These are phyloP conservation scores for Isichthys henryi DNA, from an alignment of 2,113 vertebrate genomes.

Conservation along the genomic window DNA sequence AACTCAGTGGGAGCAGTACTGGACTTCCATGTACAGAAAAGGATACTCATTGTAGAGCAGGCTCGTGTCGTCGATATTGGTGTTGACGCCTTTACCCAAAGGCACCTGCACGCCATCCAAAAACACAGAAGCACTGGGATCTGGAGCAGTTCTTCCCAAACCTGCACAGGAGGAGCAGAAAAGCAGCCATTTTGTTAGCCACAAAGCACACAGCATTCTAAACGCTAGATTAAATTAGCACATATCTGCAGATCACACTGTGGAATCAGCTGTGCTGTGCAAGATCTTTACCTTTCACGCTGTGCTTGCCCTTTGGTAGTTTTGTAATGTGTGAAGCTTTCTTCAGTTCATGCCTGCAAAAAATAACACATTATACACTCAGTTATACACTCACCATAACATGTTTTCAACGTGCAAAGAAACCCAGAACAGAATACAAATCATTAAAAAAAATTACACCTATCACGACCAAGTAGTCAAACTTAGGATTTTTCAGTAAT, in stretches of 20 bases:
- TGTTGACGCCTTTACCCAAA: constrained; percentile 74
- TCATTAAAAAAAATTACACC: background rate
- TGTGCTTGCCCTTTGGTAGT: constrained; percentile 94
- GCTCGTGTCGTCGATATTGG: constrained; percentile 83
- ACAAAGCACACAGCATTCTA: background rate
- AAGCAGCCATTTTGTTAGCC: background rate
- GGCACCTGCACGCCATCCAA: constrained; percentile 85
- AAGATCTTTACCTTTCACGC: constrained; percentile 81
- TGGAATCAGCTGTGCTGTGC: background rate
- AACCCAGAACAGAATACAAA: background rate
- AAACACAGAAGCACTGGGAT: constrained; percentile 69
- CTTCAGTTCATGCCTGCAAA: constrained; percentile 84
- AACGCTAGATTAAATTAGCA: background rate
- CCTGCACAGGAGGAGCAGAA: constrained; percentile 52
- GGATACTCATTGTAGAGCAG: constrained; percentile 99
- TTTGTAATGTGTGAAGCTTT: constrained; percentile 92
- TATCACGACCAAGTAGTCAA: background rate
- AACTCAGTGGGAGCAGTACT: background rate
- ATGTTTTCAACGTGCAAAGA: background rate
- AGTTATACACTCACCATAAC: background rate
- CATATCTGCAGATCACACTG: background rate
- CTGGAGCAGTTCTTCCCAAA: constrained; percentile 86
- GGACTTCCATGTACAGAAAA: constrained; percentile 44
- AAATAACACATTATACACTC: constrained; percentile 19
- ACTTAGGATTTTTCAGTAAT: background rate